Percentiles rank a stretch among this genome's conserved stretches.
Evolutionary conservation across 2,113 vertebrate genomes (phyloP).

Genomic region (Colaptes auratus): DNA sequence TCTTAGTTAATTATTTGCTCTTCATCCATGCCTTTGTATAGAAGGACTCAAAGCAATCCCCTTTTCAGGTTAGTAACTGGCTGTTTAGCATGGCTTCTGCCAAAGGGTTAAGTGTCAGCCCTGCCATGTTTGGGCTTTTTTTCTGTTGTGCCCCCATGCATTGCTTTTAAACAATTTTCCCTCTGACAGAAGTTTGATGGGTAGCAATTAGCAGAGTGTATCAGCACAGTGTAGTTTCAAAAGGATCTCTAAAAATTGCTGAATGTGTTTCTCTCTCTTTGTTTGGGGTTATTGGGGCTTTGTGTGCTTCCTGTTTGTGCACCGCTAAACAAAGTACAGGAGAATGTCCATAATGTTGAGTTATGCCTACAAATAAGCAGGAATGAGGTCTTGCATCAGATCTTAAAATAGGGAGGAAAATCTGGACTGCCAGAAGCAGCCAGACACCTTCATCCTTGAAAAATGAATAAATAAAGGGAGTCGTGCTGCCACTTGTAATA

Average conservation of each 20-base stretch:
- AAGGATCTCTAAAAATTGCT: conserved; percentile 11
- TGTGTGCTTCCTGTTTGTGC: neutral
- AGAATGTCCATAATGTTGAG: neutral
- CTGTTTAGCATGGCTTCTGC: neutral
- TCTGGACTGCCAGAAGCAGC: neutral
- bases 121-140: neutral
- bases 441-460: neutral
- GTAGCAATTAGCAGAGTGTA: neutral
- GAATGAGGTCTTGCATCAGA: neutral
- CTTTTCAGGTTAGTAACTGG: neutral
- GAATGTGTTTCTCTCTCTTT: neutral
- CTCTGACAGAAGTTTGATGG: neutral
- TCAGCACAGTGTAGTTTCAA: neutral
- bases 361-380: neutral
- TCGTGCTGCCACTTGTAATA: neutral
- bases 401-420: neutral
- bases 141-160: neutral
- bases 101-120: neutral
- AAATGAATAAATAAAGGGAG: neutral
- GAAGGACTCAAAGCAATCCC: neutral
- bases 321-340: neutral
- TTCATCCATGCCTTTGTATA: neutral
- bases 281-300: neutral
- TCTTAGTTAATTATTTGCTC: neutral
- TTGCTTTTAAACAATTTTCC: neutral